Evolutionary conservation across 2,888 invertebrate genomes (phyloP).

Genomic region (Pyrrhia umbra): DNA sequence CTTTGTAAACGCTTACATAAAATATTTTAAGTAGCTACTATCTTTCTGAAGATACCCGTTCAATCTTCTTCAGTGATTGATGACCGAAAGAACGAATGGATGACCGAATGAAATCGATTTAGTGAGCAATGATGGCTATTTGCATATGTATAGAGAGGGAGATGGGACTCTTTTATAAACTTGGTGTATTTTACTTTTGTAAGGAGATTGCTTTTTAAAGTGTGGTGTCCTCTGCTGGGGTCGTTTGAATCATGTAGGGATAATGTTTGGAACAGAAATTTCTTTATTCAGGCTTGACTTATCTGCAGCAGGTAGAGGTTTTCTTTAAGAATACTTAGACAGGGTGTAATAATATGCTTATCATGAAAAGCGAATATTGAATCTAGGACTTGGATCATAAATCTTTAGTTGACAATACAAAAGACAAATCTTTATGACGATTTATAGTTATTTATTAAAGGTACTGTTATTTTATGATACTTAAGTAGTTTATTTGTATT

Average conservation of each 20-base stretch:
- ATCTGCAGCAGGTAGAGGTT: neutral
- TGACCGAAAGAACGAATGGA: conserved; percentile 81
- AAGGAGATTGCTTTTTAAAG: conserved; percentile 48
- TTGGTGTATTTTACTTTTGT: conserved; percentile 50
- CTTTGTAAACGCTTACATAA: conserved; percentile 55
- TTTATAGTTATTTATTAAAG: no score
- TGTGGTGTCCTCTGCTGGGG: conserved; percentile 14
- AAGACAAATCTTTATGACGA: no score
- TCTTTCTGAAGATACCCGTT: conserved; percentile 72
- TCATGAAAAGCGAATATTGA: neutral
- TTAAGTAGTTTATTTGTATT: no score
- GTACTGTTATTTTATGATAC: no score
- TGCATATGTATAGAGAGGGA: conserved; percentile 84
- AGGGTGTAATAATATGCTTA: no score
- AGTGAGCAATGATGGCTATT: conserved; percentile 81
- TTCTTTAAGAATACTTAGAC: neutral
- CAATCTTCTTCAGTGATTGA: conserved; percentile 85
- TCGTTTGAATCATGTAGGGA: neutral
- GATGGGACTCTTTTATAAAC: conserved; percentile 68
- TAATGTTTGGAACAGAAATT: neutral
- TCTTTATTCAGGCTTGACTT: neutral
- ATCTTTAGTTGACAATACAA: no score
- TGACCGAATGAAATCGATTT: conserved; percentile 88
- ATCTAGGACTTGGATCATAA: neutral
- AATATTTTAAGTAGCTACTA: conserved; percentile 54